Base-by-base conservation (phyloP, 2,888 invertebrate species). In the Hedychridium roseum region DNA sequence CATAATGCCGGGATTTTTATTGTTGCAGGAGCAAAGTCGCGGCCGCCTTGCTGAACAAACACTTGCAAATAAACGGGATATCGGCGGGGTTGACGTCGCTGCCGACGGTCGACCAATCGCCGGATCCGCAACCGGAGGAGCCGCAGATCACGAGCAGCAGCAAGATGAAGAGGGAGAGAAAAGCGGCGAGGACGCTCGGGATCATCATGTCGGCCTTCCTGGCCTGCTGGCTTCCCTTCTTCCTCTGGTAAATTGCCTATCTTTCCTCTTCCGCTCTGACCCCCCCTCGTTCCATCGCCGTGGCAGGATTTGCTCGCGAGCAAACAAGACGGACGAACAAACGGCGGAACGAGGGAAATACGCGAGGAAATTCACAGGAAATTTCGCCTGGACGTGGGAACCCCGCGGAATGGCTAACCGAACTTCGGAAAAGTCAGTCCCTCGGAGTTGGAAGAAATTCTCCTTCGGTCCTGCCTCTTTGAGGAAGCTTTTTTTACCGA, bases 161-260 rank as follows among this genome's bases (percentile, higher is more conserved):
- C 78, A 92, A 93, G 80, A 93, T 94, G 92, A 88, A 91, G 76
- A 82, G 92, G 41, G 94, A 94, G 78, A 82, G 92, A 51, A 93
- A 93, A 75, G 95, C 96, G 0, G 96, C 96, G 1, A 86, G 95
- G 71, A 97, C 97, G 7, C 84, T 97, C 31, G 97, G 97, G 45
- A 94, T 97, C 74, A 96, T 97, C 73, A 96, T 97, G 90, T 94
- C 95, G 21, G 95, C 94, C 0, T 97, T 97, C 79, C 82, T 97
- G 52, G 86, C 94, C 4, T 97, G 97, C 80, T 97, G 96, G 94
- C 84, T 95, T 57, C 97, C 97, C 3, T 97, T 97, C 83, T 97
- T 97, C 79, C 82, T 93, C 48, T 96, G 96, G 95, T 91, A 80
- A 82, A 30, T 39, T 23, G 9, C 9, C 4, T 23, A 23, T 23